These are phyloP conservation scores for Lutraria rhynchaena DNA, from an alignment of 1,140 invertebrate genomes.

Conservation along the genomic window DNA sequence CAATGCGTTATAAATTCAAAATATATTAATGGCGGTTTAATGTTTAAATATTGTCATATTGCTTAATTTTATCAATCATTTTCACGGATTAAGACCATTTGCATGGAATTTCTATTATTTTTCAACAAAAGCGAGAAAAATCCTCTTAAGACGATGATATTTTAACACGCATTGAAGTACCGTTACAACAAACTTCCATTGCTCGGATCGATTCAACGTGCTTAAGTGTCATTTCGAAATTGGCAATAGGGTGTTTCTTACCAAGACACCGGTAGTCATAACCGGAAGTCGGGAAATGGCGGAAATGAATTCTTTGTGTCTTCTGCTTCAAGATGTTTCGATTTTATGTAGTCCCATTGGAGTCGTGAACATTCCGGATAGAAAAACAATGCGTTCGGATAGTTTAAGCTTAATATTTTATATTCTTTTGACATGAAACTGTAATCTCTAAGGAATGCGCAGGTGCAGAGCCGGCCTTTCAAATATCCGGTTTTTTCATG, in stretches of 20 bases:
- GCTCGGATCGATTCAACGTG: constrained; percentile 11
- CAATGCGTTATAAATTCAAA: no score
- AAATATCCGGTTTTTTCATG: constrained; percentile 14
- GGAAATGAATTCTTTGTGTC: constrained; percentile 55
- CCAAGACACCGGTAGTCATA: constrained; percentile 25
- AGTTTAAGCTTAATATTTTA: constrained; percentile 46
- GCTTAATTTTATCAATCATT: no score
- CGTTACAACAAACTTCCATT: constrained; percentile 21
- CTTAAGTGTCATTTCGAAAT: constrained; percentile 12
- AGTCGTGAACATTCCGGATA: constrained; percentile 23
- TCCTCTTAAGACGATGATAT: background rate
- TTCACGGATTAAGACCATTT: no score
- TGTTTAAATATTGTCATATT: no score
- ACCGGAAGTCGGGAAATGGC: constrained; percentile 30
- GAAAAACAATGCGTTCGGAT: constrained; percentile 34
- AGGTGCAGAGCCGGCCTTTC: constrained; percentile 5
- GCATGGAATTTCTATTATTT: no score
- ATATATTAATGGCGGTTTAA: no score
- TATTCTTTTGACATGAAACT: constrained; percentile 32
- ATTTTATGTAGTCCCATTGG: constrained; percentile 39
- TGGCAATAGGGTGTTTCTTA: constrained; percentile 32
- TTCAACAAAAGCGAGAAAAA: background rate
- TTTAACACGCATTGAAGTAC: background rate
- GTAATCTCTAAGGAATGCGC: constrained; percentile 20
- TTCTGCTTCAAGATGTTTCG: constrained; percentile 26